These are phyloP conservation scores for Crotalus viridis DNA, from an alignment of 2,113 vertebrate genomes.

Conservation along the genomic window DNA sequence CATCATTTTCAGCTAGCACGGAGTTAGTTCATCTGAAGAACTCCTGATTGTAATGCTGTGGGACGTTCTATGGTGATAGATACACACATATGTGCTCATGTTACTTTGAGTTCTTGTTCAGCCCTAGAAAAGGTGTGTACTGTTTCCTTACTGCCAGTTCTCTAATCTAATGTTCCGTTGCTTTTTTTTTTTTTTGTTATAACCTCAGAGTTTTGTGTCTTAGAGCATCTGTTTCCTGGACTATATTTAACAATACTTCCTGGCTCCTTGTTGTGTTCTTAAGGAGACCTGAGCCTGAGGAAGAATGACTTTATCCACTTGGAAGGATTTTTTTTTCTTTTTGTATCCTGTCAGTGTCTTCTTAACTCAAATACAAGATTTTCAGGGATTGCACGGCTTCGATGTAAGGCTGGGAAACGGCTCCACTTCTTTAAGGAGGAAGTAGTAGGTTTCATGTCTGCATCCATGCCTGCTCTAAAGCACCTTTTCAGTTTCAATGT, in stretches of 20 bases:
- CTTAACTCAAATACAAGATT: background rate
- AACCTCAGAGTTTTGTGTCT: slow-evolving; percentile 36
- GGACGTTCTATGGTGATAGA: background rate
- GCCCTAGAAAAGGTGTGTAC: background rate
- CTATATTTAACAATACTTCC: slow-evolving; percentile 42
- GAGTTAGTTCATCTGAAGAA: background rate
- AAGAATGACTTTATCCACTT: background rate
- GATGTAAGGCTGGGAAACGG: background rate
- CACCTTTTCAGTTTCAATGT: background rate
- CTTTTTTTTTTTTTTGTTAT: background rate
- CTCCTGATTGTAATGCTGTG: background rate
- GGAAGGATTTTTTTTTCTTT: background rate
- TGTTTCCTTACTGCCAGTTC: slow-evolving; percentile 15
- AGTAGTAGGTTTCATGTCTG: background rate
- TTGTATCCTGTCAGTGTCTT: background rate
- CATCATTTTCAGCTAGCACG: background rate
- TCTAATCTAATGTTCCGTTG: slow-evolving; percentile 5
- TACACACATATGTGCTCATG: background rate
- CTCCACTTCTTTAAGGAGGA: background rate
- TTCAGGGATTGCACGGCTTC: background rate
- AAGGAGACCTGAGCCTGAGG: background rate
- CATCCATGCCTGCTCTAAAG: background rate
- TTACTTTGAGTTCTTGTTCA: background rate
- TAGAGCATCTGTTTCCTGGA: slow-evolving; percentile 15
- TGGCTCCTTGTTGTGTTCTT: slow-evolving; percentile 1